These are phyloP conservation scores for Zoanthus solanderi DNA, from an alignment of 92 coral and sea anemone species.

Conservation along the genomic window DNA sequence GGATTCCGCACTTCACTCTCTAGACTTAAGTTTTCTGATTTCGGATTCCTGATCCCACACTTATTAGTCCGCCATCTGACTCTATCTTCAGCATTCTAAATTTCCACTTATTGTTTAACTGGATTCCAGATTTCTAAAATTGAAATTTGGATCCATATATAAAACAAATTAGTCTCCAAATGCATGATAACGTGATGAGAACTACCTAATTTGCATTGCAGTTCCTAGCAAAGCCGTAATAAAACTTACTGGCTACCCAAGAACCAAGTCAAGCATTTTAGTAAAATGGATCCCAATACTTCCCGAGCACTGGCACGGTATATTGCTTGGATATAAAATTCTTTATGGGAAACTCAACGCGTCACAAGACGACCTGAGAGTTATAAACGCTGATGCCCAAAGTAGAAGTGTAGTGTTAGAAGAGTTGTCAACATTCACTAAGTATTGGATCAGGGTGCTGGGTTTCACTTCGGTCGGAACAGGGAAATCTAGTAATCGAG, in stretches of 20 bases:
- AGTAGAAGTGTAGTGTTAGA: neutral
- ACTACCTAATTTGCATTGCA: neutral
- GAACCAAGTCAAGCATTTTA: constrained; percentile 55
- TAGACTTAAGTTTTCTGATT: no score
- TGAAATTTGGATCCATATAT: no score
- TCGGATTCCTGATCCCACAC: no score
- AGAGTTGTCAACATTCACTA: constrained; percentile 40
- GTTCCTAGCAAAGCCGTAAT: constrained; percentile 60
- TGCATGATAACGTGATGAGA: no score
- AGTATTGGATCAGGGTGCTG: constrained; percentile 41
- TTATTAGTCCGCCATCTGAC: no score
- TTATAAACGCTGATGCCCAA: constrained; percentile 4
- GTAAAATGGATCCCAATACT: constrained; percentile 56
- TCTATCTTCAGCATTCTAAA: no score
- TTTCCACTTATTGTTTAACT: no score
- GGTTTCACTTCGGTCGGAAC: constrained; percentile 60
- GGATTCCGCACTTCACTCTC: no score
- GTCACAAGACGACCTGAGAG: constrained; percentile 32
- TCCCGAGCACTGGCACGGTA: constrained; percentile 39
- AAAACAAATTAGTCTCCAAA: no score
- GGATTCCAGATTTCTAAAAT: no score
- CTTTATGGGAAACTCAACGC: constrained; percentile 29
- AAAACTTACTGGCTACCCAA: constrained; percentile 31
- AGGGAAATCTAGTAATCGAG: constrained; percentile 44
- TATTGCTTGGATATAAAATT: constrained; percentile 51